A percentile compares a stretch with the other conserved stretches of the same genome.
Conservation (phyloP, 1,140 invertebrate species). For the Tenebrio molitor region DNA sequence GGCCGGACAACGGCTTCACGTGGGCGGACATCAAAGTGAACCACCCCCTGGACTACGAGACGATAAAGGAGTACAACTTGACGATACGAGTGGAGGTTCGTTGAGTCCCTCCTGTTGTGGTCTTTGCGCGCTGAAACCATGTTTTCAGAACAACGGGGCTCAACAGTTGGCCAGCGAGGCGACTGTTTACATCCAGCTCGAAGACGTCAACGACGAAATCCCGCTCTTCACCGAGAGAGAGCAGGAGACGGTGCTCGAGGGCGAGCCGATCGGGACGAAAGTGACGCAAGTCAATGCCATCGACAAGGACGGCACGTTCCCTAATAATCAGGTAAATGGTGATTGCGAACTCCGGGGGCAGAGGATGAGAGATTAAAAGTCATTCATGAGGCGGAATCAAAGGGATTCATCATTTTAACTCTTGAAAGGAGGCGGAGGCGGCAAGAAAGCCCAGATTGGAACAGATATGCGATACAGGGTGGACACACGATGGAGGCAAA, state of each 20-base stretch:
- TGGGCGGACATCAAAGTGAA: conserved; percentile 97
- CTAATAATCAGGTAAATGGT: conserved; percentile 88
- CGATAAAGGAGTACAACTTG: conserved; percentile 95
- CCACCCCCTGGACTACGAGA: conserved; percentile 95
- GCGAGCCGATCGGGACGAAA: conserved; percentile 93
- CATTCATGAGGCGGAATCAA: neutral
- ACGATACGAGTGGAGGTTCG: conserved; percentile 95
- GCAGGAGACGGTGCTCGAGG: conserved; percentile 94
- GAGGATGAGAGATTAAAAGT: conserved; percentile 10
- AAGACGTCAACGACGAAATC: conserved; percentile 98
- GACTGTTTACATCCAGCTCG: conserved; percentile 92
- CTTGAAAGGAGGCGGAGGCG: neutral
- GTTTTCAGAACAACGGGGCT: conserved; percentile 90
- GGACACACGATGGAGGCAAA: neutral
- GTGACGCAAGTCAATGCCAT: conserved; percentile 97
- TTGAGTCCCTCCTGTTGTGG: conserved; percentile 51
- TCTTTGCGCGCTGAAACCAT: no score
- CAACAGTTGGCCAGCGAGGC: conserved; percentile 95
- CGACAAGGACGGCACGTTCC: conserved; percentile 95
- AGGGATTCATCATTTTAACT: conserved; percentile 18
- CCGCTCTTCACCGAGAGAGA: conserved; percentile 94
- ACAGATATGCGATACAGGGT: neutral
- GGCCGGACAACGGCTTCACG: conserved; percentile 89
- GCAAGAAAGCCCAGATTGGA: conserved; percentile 9
- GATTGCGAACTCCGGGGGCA: conserved; percentile 1